Percentiles rank a stretch among this genome's conserved stretches.
These are phyloP conservation scores for Eucera pruinosa DNA, from an alignment of 2,888 invertebrate genomes.

Conservation along the genomic window DNA sequence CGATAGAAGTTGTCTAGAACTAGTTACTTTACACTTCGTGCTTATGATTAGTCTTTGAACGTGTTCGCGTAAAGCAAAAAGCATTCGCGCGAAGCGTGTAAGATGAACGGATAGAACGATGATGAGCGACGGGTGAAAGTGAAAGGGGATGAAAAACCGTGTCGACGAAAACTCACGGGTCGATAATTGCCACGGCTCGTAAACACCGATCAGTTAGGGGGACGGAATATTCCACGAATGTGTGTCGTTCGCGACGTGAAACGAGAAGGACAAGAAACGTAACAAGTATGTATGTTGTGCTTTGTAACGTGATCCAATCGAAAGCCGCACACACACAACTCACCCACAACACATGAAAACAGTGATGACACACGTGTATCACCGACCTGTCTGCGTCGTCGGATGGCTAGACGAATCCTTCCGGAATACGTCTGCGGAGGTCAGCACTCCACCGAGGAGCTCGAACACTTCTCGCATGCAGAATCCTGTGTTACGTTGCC, in stretches of 20 bases:
- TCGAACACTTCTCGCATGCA: slow-evolving; percentile 80
- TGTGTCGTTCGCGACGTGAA: slow-evolving; percentile 30
- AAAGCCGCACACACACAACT: slow-evolving; percentile 53
- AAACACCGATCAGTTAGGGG: slow-evolving; percentile 19
- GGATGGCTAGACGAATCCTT: slow-evolving; percentile 72
- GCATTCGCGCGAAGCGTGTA: slow-evolving; percentile 4
- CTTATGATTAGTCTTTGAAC: background rate
- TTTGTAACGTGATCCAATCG: slow-evolving; percentile 39
- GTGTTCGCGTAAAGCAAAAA: background rate
- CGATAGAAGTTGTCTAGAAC: background rate
- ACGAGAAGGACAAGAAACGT: background rate
- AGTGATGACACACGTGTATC: slow-evolving; percentile 64
- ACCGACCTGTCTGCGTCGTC: slow-evolving; percentile 79
- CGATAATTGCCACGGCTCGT: slow-evolving; percentile 42
- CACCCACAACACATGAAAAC: slow-evolving; percentile 59
- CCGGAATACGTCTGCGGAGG: slow-evolving; percentile 72
- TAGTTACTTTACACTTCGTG: background rate
- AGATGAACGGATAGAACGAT: slow-evolving; percentile 10
- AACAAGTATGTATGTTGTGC: slow-evolving; percentile 19
- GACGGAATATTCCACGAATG: slow-evolving; percentile 36
- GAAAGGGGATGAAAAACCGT: slow-evolving; percentile 31
- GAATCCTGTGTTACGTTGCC: slow-evolving; percentile 48
- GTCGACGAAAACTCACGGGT: slow-evolving; percentile 21
- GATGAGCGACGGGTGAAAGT: slow-evolving; percentile 34
- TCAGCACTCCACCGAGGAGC: slow-evolving; percentile 76